phyloP scores from a whole-genome alignment of 2,797 vertebrate species.

The Scleropages formosus region DNA sequence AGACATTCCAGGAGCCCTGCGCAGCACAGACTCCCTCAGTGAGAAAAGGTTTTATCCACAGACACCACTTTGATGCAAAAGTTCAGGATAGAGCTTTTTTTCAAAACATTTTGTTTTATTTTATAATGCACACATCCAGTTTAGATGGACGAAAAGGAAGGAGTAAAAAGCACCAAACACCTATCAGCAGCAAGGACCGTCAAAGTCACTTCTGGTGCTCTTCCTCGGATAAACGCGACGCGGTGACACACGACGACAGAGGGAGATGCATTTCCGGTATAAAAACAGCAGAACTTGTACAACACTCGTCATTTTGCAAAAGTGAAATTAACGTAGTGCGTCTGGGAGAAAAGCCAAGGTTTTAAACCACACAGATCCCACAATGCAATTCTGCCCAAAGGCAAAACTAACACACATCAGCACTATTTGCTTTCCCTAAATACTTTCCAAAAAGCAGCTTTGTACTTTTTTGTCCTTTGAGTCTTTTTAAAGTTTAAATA shows the following conservation, averaged over 20 bases:
- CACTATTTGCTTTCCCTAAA: constrained; percentile 65
- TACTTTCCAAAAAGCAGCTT: constrained; percentile 76
- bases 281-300: constrained; percentile 45
- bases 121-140: constrained; percentile 73
- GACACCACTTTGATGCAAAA: neutral
- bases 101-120: constrained; percentile 64
- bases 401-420: constrained; percentile 46
- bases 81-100: constrained; percentile 34
- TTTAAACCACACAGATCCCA: neutral
- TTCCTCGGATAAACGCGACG: constrained; percentile 31
- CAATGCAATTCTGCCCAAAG: neutral
- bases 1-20: too few relatives aligned
- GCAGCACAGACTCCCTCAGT: constrained; percentile 33
- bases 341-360: constrained; percentile 7
- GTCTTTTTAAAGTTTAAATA: constrained; percentile 75
- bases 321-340: constrained; percentile 6
- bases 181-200: constrained; percentile 66
- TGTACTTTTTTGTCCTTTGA: constrained; percentile 58
- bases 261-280: neutral
- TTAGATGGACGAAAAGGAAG: constrained; percentile 59
- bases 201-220: constrained; percentile 47
- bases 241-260: neutral
- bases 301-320: constrained; percentile 42
- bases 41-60: neutral
- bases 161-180: constrained; percentile 59